Percentiles rank a stretch among this genome's conserved stretches.
Evolutionary conservation across 2,113 vertebrate genomes (phyloP).

Genomic region (Furnarius figulus): DNA sequence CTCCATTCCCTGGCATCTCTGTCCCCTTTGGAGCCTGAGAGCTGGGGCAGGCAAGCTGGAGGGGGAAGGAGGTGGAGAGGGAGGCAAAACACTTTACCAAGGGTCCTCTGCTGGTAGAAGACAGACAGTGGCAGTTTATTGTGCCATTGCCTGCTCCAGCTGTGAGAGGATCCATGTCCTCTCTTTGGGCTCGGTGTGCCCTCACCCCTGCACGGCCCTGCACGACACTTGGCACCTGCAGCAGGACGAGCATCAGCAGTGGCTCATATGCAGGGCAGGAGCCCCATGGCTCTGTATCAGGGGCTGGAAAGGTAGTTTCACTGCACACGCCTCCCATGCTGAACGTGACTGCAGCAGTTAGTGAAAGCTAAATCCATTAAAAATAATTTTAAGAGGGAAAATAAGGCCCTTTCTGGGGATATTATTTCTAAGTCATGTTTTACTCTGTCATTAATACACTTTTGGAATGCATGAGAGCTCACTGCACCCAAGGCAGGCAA

Average conservation of each 20-base stretch:
- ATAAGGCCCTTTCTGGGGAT: conserved; percentile 24
- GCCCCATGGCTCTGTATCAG: accelerated
- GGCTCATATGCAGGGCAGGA: background rate
- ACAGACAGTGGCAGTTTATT: background rate
- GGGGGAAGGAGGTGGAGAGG: background rate
- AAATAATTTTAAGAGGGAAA: conserved; percentile 4
- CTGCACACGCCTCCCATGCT: background rate
- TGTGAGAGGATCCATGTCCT: accelerated
- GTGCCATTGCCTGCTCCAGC: too few species aligned
- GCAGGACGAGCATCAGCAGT: background rate
- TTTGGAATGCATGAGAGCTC: conserved; percentile 61
- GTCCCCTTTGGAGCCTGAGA: background rate
- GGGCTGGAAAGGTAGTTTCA: background rate
- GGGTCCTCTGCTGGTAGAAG: background rate
- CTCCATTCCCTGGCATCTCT: background rate
- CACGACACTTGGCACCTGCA: background rate
- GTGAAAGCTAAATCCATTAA: background rate
- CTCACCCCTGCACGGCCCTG: background rate
- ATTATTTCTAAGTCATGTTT: conserved; percentile 42
- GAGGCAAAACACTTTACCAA: background rate
- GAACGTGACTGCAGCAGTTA: accelerated
- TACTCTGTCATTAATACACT: conserved; percentile 64
- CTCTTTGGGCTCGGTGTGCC: background rate
- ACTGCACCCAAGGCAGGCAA: conserved; percentile 66
- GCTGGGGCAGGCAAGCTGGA: background rate